Evolutionary conservation across 2,888 invertebrate genomes (phyloP), one percentile per base, ranked within the genome.

Genomic region (Poecilobothrus nobilitatus): DNA sequence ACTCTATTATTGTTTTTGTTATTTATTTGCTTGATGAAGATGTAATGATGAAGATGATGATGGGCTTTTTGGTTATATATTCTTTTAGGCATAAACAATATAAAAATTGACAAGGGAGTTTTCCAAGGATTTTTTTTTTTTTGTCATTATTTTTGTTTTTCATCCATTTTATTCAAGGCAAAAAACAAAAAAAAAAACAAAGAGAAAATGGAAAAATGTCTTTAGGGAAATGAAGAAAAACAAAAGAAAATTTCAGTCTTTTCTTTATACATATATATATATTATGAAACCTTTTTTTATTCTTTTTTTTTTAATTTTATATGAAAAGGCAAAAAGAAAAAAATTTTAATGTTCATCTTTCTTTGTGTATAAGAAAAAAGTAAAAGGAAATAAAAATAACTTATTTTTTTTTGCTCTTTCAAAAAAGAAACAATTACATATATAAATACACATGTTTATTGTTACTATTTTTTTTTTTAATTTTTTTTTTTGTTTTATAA

Each of bases 201-300:
- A 37, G 9, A 18, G 53, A 53, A 53, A 53, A 53, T 53, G 12
- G 53, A 53, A 18, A 37, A 53, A 53, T 53, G 53, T 53, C 53
- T 53, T 53, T 53, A 53, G 53, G 53, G 53, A 53, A 53, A 53
- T 53, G 53, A 53, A 53, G 53, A 53, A 53, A 53, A 53, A 53
- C 18, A 53, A 53, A 53, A 53, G 53, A 53, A 53, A 41, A 53
- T 53, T 53, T 53, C 10, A 37, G 37, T 53, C 18, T 6, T 12
- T 53, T 53, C 53, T 53, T 27, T n/a, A 15, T 44, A 15, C 15
- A 15, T n/a, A n/a, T n/a, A n/a, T n/a, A n/a, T n/a, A n/a, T 27
- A 27, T 27, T 27, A 27, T 5, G 5, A 27, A 27, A 27, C 27
- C 5, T 6, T 53, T 53, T 53, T 53, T 12, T 53, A 6, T 53